These are phyloP conservation scores for Brachionus asplanchnoidis DNA, from an alignment of 1,140 invertebrate genomes.

Conservation along the genomic window DNA sequence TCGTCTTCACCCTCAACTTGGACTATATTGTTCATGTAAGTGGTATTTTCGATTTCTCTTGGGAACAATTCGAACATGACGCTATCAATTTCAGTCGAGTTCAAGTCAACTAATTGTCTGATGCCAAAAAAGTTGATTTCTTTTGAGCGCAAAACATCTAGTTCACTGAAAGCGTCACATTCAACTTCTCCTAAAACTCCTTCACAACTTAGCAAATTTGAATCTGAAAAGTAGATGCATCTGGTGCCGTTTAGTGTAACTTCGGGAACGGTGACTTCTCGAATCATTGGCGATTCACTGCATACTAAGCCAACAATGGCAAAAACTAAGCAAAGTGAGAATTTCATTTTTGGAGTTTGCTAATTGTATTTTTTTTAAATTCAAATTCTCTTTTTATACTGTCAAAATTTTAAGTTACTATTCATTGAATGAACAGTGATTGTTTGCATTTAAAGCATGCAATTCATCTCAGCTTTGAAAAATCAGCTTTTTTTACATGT, in stretches of 20 bases:
- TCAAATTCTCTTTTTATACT: constrained; percentile 4
- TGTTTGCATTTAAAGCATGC: background rate
- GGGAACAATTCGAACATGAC: background rate
- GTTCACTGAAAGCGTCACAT: constrained; percentile 13
- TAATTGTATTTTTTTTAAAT: background rate
- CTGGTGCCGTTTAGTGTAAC: background rate
- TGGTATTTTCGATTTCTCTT: constrained; percentile 16
- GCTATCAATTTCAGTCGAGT: background rate
- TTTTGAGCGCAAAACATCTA: background rate
- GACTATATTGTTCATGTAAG: background rate
- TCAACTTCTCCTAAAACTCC: constrained; percentile 20
- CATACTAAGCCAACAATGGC: background rate
- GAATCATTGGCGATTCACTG: background rate
- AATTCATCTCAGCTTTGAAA: background rate
- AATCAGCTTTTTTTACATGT: background rate
- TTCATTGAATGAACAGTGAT: background rate
- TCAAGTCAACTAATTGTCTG: background rate
- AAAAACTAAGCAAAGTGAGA: background rate
- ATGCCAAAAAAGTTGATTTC: constrained; percentile 23
- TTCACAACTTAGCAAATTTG: background rate
- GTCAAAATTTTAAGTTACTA: background rate
- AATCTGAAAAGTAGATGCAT: background rate
- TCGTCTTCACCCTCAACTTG: background rate
- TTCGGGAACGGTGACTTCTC: background rate
- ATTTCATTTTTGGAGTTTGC: background rate